These are phyloP conservation scores for Phania funesta DNA, from an alignment of 2,888 invertebrate species.

Conservation along the genomic window DNA sequence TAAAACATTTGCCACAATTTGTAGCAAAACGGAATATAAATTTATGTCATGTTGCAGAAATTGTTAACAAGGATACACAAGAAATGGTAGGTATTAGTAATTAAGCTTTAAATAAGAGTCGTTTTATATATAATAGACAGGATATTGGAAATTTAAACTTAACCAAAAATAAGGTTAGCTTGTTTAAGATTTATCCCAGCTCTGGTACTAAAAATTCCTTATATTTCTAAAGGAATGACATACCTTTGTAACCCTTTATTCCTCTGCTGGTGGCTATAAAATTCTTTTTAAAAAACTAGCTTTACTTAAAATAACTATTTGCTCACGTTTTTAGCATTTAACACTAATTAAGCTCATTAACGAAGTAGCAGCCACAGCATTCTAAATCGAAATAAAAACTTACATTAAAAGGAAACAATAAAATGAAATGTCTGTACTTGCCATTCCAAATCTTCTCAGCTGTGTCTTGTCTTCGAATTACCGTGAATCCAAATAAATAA, in stretches of 20 bases:
- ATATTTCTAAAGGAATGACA: too few species aligned
- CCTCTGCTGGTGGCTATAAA: too few species aligned
- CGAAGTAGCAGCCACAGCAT: conserved; percentile 57
- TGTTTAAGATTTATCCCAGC: too few species aligned
- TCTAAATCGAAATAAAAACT: background rate
- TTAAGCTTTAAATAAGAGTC: background rate
- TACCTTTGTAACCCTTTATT: too few species aligned
- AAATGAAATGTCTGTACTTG: conserved; percentile 3
- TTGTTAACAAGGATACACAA: conserved; percentile 45
- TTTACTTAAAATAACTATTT: conserved; percentile 45
- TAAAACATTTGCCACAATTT: conserved; percentile 55
- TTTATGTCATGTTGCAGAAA: conserved; percentile 25
- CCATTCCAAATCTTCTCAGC: background rate
- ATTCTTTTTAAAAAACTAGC: conserved; percentile 20
- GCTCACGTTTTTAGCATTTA: conserved; percentile 70
- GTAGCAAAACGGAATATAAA: conserved; percentile 33
- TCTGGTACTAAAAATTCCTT: too few species aligned
- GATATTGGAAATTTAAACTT: too few species aligned
- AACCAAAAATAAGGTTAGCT: too few species aligned
- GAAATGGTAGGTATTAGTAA: conserved; percentile 50
- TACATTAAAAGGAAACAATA: conserved; percentile 45
- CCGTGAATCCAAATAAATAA: conserved; percentile 24
- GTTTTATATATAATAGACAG: too few species aligned
- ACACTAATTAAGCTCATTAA: conserved; percentile 77
- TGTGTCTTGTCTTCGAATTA: conserved; percentile 14